Evolutionary conservation across 2,113 vertebrate genomes (phyloP), one percentile per base, ranked within the genome.

Genomic region (Rhea americana): DNA sequence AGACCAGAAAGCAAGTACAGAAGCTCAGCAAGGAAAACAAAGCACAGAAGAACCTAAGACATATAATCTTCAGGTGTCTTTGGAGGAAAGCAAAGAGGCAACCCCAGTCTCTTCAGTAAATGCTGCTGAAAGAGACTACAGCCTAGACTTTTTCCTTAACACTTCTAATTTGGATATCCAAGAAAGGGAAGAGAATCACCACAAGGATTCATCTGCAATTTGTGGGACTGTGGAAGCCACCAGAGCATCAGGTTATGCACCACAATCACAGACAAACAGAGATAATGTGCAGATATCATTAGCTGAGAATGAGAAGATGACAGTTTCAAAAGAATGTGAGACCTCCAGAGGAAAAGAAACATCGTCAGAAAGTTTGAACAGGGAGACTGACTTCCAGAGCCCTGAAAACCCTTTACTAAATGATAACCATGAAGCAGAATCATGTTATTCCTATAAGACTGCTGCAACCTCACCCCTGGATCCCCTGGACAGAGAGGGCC

Each of bases 371-470:
- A 82, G 67, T 47, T 63, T 85, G 61, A 81, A 67, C 43, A 58
- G 32, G 68, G 76, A 82, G 13, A 67, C 50, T 56, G 30, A 16
- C 56, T 85, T 48, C 41, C 94, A 94, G 73, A 90, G 68, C 59
- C 77, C 72, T 70, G 93, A 93, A 70, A 95, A 74, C 32, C 63
- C 85, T 80, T 93, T 5, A 8, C 81, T 91, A 81, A 96, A 97
- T 87, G 96, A 97, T 73, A 96, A 92, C 70, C 90, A 97, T 0
- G 96, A 98, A 53, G 81, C 97, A 66, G 96, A 97, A 78, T 96
- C 97, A 24, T 98, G 97, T 95, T 96, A 95, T 85, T 97, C 97
- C 62, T 97, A 97, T 83, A 95, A 96, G 85, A 97, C 97, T 32
- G 96, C 97, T 65, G 96, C 61, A 0, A 97, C 97, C 62, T 96